These are phyloP conservation scores for Podarcis raffonei DNA, from an alignment of 2,113 vertebrate species.

Conservation along the genomic window DNA sequence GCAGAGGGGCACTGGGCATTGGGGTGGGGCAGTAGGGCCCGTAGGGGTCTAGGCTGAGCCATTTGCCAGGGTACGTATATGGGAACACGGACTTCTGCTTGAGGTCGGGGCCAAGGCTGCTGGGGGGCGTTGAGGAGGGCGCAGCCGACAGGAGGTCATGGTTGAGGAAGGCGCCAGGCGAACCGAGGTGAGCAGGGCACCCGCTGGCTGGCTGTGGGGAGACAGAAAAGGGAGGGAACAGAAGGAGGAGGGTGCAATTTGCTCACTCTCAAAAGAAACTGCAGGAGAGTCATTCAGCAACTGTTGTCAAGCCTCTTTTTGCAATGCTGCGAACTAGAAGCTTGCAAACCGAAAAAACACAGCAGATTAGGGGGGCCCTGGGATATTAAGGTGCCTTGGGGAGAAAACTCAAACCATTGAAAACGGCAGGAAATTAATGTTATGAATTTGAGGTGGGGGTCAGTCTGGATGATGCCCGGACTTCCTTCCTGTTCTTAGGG, in stretches of 20 bases:
- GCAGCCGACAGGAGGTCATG: slow-evolving; percentile 55
- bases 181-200: slow-evolving; percentile 59
- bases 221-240: slow-evolving; percentile 14
- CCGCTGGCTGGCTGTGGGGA: slow-evolving; percentile 58
- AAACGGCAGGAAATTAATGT: no score
- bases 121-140: slow-evolving; percentile 45
- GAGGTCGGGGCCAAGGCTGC: slow-evolving; percentile 45
- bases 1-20: not conserved
- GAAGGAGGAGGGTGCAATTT: not conserved
- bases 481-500: no score
- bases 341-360: not conserved
- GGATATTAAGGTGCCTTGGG: not conserved
- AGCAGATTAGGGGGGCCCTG: no score
- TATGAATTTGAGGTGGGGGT: no score
- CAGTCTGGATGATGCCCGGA: not conserved
- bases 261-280: not conserved
- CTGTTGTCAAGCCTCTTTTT: no score
- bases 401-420: not conserved
- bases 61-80: slow-evolving; percentile 44
- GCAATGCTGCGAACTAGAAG: not conserved
- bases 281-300: not conserved
- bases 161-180: slow-evolving; percentile 49
- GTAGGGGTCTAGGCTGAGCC: slow-evolving; percentile 37
- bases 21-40: slow-evolving; percentile 12
- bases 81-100: slow-evolving; percentile 61